A percentile compares a stretch with the other conserved stretches of the same genome.
These are phyloP conservation scores for Doris montereyensis DNA, from an alignment of 2,888 invertebrate genomes.

Conservation along the genomic window DNA sequence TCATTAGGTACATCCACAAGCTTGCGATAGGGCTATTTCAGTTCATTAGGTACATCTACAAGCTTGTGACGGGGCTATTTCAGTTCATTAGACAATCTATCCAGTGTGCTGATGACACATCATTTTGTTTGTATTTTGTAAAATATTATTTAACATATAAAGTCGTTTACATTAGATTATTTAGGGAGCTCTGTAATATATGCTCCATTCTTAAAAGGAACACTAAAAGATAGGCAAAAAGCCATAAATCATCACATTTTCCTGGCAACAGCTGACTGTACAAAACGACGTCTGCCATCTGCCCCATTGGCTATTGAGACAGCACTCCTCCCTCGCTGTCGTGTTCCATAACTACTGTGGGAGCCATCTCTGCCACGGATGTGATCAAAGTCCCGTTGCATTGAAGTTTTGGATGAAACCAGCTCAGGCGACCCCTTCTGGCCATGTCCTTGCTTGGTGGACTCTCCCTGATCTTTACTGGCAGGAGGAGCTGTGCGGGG, in stretches of 20 bases:
- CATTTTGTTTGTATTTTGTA: no score
- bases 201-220: no score
- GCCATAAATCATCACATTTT: constrained; percentile 12
- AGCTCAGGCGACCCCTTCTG: background rate
- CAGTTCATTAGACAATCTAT: no score
- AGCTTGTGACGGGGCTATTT: no score
- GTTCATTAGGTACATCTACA: no score
- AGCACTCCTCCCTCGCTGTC: background rate
- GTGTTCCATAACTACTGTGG: background rate
- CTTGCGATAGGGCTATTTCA: no score
- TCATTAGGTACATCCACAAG: no score
- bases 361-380: background rate
- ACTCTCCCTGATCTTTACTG: constrained; percentile 1
- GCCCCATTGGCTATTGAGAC: constrained; percentile 14
- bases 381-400: background rate
- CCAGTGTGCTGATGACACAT: no score
- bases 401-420: background rate
- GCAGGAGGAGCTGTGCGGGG: constrained; percentile 67
- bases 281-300: background rate
- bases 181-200: no score
- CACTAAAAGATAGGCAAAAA: no score
- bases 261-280: constrained; percentile 26
- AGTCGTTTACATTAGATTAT: no score
- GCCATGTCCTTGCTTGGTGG: background rate
- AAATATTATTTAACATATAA: no score